phyloP scores from a whole-genome alignment of 2,888 invertebrate species.

The Hypena proboscidalis region DNA sequence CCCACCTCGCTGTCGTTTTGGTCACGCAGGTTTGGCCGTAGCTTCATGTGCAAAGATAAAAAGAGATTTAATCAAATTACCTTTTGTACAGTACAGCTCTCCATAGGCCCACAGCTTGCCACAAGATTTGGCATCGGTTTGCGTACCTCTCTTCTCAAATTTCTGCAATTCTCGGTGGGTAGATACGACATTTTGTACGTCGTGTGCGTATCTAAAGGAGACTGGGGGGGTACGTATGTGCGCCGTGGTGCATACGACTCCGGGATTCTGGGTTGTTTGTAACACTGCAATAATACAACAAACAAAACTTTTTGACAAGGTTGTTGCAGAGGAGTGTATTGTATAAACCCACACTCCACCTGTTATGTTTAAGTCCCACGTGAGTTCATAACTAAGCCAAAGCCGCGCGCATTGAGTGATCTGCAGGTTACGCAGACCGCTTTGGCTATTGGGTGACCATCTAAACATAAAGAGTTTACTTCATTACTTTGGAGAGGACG shows the following conservation, averaged over 20 bases:
- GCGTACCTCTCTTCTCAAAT: slow-evolving; percentile 65
- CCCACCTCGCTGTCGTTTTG: neutral
- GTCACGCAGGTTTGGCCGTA: too few relatives aligned
- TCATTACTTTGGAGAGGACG: too few relatives aligned
- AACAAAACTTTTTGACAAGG: neutral
- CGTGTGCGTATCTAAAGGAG: slow-evolving; percentile 86
- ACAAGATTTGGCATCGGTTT: slow-evolving; percentile 69
- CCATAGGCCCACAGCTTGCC: slow-evolving; percentile 77
- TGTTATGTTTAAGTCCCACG: too few relatives aligned
- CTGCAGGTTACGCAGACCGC: too few relatives aligned
- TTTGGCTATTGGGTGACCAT: too few relatives aligned
- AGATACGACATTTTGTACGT: slow-evolving; percentile 88
- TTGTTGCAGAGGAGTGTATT: neutral
- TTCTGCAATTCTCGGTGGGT: slow-evolving; percentile 75
- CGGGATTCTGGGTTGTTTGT: slow-evolving; percentile 85
- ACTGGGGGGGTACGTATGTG: slow-evolving; percentile 84
- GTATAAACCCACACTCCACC: too few relatives aligned
- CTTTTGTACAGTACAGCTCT: slow-evolving; percentile 73
- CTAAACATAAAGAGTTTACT: too few relatives aligned
- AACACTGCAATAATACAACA: slow-evolving; percentile 75
- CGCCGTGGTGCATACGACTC: slow-evolving; percentile 84
- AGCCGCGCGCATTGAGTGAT: too few relatives aligned
- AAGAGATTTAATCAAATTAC: too few relatives aligned
- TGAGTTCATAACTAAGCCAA: too few relatives aligned
- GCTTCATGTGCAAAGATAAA: too few relatives aligned